A percentile compares a stretch with the other conserved stretches of the same genome.
These are phyloP conservation scores for Plagodis dolabraria DNA, from an alignment of 2,888 invertebrate species.

Conservation along the genomic window DNA sequence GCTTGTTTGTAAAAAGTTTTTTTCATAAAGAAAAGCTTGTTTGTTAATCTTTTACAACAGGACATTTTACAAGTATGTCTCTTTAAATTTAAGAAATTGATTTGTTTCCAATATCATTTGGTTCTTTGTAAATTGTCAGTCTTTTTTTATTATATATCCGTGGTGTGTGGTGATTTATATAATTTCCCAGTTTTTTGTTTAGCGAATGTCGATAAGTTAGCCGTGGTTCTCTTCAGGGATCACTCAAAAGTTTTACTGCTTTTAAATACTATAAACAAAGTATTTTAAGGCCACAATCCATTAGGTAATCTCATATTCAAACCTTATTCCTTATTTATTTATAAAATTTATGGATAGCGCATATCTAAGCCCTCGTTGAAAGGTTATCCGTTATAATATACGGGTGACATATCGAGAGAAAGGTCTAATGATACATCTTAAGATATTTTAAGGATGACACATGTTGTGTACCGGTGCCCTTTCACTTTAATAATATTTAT, in stretches of 20 bases:
- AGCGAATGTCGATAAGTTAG: no score
- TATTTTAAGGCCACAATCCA: slow-evolving; percentile 4
- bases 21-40: no score
- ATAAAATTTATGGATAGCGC: slow-evolving; percentile 15
- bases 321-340: neutral
- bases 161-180: no score
- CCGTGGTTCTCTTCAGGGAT: no score
- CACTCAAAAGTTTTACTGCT: neutral
- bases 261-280: neutral
- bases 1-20: no score
- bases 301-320: slow-evolving; percentile 10
- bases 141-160: no score
- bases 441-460: slow-evolving; percentile 20
- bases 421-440: slow-evolving; percentile 10
- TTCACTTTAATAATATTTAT: slow-evolving; percentile 6
- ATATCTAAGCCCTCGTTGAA: slow-evolving; percentile 11
- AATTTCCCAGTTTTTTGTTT: no score
- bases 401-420: slow-evolving; percentile 4
- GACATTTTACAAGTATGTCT: no score
- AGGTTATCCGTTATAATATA: slow-evolving; percentile 17
- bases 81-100: no score
- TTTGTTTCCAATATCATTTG: no score
- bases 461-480: slow-evolving; percentile 2
- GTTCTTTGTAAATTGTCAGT: no score
- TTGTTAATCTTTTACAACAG: no score